Evolutionary conservation across 35 echinoderm and acorn worm genomes (phyloP).

Genomic region (Ophioderma brevispina): DNA sequence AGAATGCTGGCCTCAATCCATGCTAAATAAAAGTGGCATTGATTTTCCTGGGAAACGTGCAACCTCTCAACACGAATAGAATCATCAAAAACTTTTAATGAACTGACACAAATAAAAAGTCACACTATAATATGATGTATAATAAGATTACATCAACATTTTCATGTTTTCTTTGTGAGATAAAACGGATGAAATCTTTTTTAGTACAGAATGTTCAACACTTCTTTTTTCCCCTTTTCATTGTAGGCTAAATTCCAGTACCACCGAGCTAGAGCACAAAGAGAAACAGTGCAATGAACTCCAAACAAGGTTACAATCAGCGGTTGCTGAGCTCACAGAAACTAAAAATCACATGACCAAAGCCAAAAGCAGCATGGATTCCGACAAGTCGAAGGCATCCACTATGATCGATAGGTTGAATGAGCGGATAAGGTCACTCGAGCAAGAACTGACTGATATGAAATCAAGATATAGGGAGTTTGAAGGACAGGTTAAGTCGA

Average conservation of each 20-base stretch:
- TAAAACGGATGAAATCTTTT: no score
- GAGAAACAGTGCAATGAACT: conserved; percentile 48
- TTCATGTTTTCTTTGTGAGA: no score
- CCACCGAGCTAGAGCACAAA: conserved; percentile 32
- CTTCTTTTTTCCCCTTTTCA: background rate
- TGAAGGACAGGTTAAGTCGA: conserved; percentile 35
- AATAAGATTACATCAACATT: no score
- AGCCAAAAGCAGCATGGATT: conserved; percentile 47
- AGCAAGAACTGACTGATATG: conserved; percentile 53
- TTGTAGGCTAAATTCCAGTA: background rate
- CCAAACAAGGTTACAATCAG: conserved; percentile 64
- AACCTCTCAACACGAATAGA: no score
- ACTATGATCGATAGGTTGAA: conserved; percentile 69
- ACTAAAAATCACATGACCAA: conserved; percentile 43
- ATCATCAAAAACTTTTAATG: no score
- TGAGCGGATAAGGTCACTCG: conserved; percentile 71
- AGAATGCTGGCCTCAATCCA: no score
- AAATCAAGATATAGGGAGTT: conserved; percentile 28
- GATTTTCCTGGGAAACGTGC: no score
- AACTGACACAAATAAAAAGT: no score
- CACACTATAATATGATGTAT: no score
- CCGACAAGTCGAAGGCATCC: conserved; percentile 58
- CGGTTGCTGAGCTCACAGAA: conserved; percentile 66
- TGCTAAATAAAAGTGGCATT: no score
- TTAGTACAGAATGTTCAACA: no score